Percentiles rank a stretch among this genome's conserved stretches.
Conservation (phyloP, 2,888 invertebrate genomes). For the Alsophila aescularia region DNA sequence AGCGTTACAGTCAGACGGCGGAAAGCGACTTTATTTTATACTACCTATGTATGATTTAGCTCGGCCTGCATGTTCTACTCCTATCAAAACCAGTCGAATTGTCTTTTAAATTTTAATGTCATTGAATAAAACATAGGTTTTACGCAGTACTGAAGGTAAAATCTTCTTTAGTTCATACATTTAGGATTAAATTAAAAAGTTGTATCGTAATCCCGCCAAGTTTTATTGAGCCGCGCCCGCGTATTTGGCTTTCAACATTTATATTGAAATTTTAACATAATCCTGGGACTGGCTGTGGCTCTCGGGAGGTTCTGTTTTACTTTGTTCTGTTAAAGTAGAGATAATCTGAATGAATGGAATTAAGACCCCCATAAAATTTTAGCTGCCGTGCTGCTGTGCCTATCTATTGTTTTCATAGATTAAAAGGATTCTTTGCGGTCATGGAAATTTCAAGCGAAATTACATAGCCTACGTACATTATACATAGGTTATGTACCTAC, state of each 20-base stretch:
- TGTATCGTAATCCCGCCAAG: slow-evolving; percentile 52
- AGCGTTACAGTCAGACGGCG: no score
- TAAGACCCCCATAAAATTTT: not conserved
- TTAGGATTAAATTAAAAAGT: slow-evolving; percentile 62
- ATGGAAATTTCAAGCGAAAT: no score
- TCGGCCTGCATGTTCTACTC: no score
- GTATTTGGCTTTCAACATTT: slow-evolving; percentile 63
- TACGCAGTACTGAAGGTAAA: not conserved
- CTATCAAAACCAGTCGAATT: no score
- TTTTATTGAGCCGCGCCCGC: slow-evolving; percentile 58
- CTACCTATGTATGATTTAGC: no score
- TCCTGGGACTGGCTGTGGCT: slow-evolving; percentile 1
- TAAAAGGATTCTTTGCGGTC: no score
- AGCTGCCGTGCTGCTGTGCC: no score
- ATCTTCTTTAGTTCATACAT: slow-evolving; percentile 49
- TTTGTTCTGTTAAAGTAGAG: not conserved
- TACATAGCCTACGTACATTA: no score
- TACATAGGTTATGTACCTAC: no score
- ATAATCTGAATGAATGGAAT: not conserved
- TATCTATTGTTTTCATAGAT: no score
- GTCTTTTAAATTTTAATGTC: no score
- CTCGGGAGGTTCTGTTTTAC: not conserved
- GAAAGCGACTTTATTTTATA: no score
- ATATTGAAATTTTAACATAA: slow-evolving; percentile 66
- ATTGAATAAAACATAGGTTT: slow-evolving; percentile 46